phyloP scores from a whole-genome alignment of 2,888 invertebrate genomes.

The Aplocera efformata region DNA sequence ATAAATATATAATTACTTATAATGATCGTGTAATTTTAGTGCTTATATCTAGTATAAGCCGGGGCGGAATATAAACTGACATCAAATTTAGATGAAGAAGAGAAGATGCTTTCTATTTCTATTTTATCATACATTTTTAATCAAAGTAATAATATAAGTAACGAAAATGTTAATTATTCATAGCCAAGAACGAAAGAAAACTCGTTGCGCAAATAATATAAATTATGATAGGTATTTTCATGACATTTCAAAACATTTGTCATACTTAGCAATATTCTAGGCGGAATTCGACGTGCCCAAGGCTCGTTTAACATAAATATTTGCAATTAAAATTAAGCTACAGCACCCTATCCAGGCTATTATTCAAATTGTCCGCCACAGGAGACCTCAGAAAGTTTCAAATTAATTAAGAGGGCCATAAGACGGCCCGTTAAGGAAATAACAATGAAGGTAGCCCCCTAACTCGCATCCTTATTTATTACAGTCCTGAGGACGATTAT shows the following conservation, averaged over 20 bases:
- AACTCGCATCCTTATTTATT: constrained; percentile 68
- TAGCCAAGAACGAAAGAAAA: constrained; percentile 4
- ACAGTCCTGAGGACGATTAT: constrained; percentile 61
- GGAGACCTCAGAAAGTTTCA: constrained; percentile 80
- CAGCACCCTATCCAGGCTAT: constrained; percentile 73
- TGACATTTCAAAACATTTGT: constrained; percentile 46
- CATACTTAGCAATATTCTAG: constrained; percentile 66
- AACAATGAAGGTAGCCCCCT: constrained; percentile 68
- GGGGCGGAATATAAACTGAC: too few relatives aligned
- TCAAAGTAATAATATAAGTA: too few relatives aligned
- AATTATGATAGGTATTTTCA: too few relatives aligned
- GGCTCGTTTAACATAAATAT: constrained; percentile 77
- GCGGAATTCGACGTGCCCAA: constrained; percentile 43
- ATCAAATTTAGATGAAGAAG: too few relatives aligned
- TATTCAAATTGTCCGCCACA: constrained; percentile 78
- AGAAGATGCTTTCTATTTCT: too few relatives aligned
- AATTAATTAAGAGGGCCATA: constrained; percentile 80
- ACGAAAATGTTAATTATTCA: too few relatives aligned
- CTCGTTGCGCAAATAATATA: constrained; percentile 25
- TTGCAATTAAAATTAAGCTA: constrained; percentile 79
- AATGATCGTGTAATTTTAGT: too few relatives aligned
- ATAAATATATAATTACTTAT: too few relatives aligned
- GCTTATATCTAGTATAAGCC: too few relatives aligned
- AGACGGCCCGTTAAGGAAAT: constrained; percentile 79
- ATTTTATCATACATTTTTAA: too few relatives aligned